Evolutionary conservation across 1,140 invertebrate species (phyloP), one percentile per base, ranked within the genome.

Genomic region (Scaptodrosophila lebanonensis): DNA sequence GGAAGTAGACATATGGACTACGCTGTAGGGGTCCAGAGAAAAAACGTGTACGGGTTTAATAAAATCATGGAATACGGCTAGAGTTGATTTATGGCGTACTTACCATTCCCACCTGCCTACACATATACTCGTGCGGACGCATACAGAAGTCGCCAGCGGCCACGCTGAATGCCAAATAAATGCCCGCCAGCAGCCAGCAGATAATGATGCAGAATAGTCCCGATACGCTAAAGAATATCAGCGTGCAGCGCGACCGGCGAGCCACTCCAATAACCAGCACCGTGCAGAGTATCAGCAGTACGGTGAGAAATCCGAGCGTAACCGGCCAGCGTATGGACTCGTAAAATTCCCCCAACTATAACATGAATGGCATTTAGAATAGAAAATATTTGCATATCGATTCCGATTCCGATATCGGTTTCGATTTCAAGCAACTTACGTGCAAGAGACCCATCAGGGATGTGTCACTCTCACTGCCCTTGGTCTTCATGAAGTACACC

Each of bases 181-280:
- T 70, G 38, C 93, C 94, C 1, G 93, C 91, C 87, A 94, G 89
- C 53, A 94, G 87, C 92, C 93, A 95, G 29, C 93, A 94, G 45
- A 93, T 90, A 62, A 95, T 95, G 20, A 95, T 92, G 48, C 93
- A 93, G 69, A 95, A 91, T 25, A 95, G 87, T 25, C 93, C 94
- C 72, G 94, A 92, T 27, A 95, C 93, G 32, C 86, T 87, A 58
- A 90, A 95, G 89, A 93, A 93, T 72, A 96, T 95, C 38, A 95
- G 89, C 13, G 93, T 92, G 87, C 94, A 95, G 68, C 94, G 89
- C 5, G 93, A 95, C 83, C 95, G 92, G 61, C 93, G 89, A 42
- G 93, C 93, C 40, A 95, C 92, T 40, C 94, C 95, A 75, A 95
- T 93, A 50, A 95, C 89, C 60, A 96, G 89, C 39, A 95, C 90